Evolutionary conservation across 2,888 invertebrate species (phyloP).

Genomic region (Mechanitis messenoides): DNA sequence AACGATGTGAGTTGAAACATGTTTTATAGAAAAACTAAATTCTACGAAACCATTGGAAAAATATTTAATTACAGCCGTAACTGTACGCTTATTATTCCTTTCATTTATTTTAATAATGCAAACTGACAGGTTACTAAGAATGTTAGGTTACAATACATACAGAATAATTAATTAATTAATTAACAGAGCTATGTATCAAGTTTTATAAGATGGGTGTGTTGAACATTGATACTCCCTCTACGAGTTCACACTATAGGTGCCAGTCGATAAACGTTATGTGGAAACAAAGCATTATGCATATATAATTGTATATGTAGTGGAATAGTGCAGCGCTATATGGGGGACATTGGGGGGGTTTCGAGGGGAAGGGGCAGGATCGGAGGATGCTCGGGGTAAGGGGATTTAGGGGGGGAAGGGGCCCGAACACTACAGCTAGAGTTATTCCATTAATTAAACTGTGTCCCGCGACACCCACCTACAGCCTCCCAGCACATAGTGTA

Average conservation of each 20-base stretch:
- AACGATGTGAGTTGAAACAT: conserved; percentile 7
- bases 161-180: conserved; percentile 16
- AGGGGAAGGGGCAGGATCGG: not conserved
- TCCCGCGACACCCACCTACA: conserved; percentile 34
- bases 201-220: not conserved
- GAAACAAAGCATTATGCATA: conserved; percentile 10
- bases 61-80: conserved; percentile 22
- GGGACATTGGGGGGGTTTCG: too few species aligned
- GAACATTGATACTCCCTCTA: not conserved
- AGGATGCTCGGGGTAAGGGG: not conserved
- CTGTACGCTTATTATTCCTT: conserved; percentile 8
- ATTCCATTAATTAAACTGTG: conserved; percentile 72
- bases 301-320: conserved; percentile 9
- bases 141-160: conserved; percentile 8
- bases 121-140: conserved; percentile 10
- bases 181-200: conserved; percentile 5
- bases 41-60: conserved; percentile 22
- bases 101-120: conserved; percentile 20
- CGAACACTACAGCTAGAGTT: conserved; percentile 47
- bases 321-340: not conserved
- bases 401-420: conserved; percentile 29
- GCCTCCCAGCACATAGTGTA: conserved; percentile 25
- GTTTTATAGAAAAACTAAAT: conserved; percentile 19
- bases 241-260: not conserved
- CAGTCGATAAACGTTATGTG: not conserved